These are phyloP conservation scores for Rhinogobio ventralis DNA, from an alignment of 2,797 vertebrate species.

Conservation along the genomic window DNA sequence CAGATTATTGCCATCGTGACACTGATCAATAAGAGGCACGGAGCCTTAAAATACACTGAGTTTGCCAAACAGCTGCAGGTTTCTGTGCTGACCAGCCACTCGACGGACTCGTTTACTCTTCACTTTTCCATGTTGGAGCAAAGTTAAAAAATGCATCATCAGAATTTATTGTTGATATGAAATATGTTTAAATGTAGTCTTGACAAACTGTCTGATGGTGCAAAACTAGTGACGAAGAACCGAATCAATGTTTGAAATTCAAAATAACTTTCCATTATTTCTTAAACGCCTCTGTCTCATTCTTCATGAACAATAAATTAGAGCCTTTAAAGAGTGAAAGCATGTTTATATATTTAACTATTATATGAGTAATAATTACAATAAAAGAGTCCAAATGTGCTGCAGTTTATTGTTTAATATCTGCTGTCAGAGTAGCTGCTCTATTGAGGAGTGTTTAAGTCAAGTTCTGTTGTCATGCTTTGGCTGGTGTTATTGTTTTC, in stretches of 20 bases:
- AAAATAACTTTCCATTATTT: neutral
- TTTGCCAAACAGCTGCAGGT: slow-evolving; percentile 1
- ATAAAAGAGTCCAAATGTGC: slow-evolving; percentile 3
- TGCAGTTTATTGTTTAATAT: slow-evolving; percentile 2
- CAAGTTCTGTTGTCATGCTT: too few species aligned
- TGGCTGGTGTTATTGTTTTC: slow-evolving; percentile 34
- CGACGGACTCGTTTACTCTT: neutral
- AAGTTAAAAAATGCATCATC: neutral
- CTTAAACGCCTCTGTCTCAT: slow-evolving; percentile 4
- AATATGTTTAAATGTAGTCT: neutral
- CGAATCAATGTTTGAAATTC: slow-evolving; percentile 12
- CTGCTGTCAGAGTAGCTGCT: neutral
- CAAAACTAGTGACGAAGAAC: too few species aligned
- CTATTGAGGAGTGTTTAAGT: slow-evolving; percentile 23
- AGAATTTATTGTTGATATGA: neutral
- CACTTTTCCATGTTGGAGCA: neutral
- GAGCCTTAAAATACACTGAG: neutral
- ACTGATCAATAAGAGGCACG: slow-evolving; percentile 15
- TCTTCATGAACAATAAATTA: neutral
- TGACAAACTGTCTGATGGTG: neutral
- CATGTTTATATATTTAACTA: slow-evolving; percentile 7
- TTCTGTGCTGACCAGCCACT: neutral
- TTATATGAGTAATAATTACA: slow-evolving; percentile 18
- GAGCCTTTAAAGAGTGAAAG: slow-evolving; percentile 6
- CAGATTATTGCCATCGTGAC: slow-evolving; percentile 21